Evolutionary conservation across 37 sponge, comb jelly and placozoan genomes (phyloP).

Genomic region (Aplysina aerophoba): DNA sequence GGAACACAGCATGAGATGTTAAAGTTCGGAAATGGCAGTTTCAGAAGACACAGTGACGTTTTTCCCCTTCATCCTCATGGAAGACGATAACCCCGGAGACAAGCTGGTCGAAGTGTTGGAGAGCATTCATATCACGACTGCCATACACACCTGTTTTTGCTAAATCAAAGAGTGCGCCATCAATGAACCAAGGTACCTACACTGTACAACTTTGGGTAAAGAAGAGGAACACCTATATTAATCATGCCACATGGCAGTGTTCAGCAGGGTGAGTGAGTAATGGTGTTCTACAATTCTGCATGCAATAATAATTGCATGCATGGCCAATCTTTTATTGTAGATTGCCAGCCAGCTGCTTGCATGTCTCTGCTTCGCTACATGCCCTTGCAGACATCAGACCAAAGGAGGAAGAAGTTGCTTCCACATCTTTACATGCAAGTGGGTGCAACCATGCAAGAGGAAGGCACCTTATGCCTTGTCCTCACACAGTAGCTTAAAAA

Average conservation of each 20-base stretch:
- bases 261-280: not conserved
- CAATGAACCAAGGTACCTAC: not conserved
- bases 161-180: not conserved
- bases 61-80: not conserved
- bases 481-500: not conserved
- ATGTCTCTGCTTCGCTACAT: not conserved
- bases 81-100: not conserved
- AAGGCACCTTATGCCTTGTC: constrained; percentile 4
- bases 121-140: not conserved
- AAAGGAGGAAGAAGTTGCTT: constrained; percentile 4
- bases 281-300: too few species aligned
- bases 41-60: not conserved
- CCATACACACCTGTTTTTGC: constrained; percentile 1
- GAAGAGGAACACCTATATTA: not conserved
- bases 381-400: not conserved
- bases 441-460: not conserved
- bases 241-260: not conserved
- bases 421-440: constrained; percentile 3
- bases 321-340: not conserved
- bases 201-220: constrained; percentile 7
- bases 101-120: not conserved
- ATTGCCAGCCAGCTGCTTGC: not conserved
- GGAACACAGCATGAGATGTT: not conserved
- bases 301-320: too few species aligned
- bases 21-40: not conserved